phyloP scores from a whole-genome alignment of 2,888 invertebrate genomes.

The Tinea semifulvella region DNA sequence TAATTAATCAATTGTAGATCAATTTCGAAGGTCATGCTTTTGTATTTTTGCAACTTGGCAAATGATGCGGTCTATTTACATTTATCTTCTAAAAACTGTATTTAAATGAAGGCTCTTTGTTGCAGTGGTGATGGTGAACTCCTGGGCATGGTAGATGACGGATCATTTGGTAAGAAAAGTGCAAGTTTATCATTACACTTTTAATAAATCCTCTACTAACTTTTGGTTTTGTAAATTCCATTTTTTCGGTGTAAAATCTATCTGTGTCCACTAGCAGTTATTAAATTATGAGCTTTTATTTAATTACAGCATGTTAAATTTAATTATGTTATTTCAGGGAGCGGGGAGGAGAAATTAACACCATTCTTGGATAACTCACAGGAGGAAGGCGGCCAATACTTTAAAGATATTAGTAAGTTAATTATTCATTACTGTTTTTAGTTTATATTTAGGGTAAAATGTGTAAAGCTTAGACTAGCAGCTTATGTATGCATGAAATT shows the following conservation, averaged over 20 bases:
- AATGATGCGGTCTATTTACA: constrained; percentile 23
- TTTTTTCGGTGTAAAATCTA: background rate
- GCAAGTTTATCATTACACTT: background rate
- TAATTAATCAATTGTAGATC: constrained; percentile 31
- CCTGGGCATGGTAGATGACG: constrained; percentile 54
- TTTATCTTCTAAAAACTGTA: background rate
- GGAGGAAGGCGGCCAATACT: constrained; percentile 45
- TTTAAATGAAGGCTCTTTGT: constrained; percentile 20
- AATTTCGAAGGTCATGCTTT: constrained; percentile 45
- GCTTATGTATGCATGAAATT: too few species aligned
- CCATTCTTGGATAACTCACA: constrained; percentile 63
- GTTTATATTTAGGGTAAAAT: too few species aligned
- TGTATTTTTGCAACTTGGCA: constrained; percentile 50
- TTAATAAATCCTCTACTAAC: too few species aligned
- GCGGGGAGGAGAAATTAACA: constrained; percentile 55
- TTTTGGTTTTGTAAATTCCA: too few species aligned
- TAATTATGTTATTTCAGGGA: constrained; percentile 38
- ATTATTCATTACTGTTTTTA: too few species aligned
- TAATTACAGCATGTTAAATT: constrained; percentile 20
- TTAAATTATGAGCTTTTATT: constrained; percentile 10
- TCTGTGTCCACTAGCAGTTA: background rate
- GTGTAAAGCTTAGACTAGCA: too few species aligned
- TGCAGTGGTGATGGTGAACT: constrained; percentile 59
- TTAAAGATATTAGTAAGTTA: constrained; percentile 50
- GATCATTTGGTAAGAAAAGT: constrained; percentile 41